phyloP scores from a whole-genome alignment of 2,113 vertebrate species.

The Catharus fuscescens region DNA sequence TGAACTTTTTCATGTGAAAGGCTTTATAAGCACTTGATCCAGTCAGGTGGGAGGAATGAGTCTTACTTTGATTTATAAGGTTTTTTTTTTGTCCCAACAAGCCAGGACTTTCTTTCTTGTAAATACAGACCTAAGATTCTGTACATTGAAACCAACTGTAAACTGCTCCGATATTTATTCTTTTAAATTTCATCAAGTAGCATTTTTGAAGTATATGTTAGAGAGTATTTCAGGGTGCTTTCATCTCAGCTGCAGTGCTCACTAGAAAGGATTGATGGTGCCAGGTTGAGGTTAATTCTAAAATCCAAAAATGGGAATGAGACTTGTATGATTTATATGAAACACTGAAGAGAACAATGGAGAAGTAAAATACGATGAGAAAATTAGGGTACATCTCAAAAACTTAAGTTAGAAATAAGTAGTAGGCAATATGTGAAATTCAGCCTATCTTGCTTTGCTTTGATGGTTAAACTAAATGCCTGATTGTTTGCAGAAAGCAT shows the following conservation, averaged over 20 bases:
- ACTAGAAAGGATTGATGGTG: not conserved
- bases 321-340: not conserved
- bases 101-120: not conserved
- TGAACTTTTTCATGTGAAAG: not conserved
- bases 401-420: not conserved
- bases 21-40: not conserved
- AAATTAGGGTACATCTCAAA: not conserved
- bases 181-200: not conserved
- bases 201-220: not conserved
- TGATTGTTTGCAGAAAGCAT: constrained; percentile 83
- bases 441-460: not conserved
- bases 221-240: not conserved
- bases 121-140: not conserved
- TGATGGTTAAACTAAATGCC: not conserved
- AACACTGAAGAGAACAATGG: not conserved
- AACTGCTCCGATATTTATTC: not conserved
- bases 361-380: not conserved
- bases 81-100: not conserved
- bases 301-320: not conserved
- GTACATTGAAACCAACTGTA: not conserved
- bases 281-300: not conserved
- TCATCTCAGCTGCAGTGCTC: not conserved
- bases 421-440: not conserved
- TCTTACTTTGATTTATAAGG: not conserved
- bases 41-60: not conserved